A percentile compares a stretch with the other conserved stretches of the same genome.
These are phyloP conservation scores for Oncorhynchus clarkii DNA, from an alignment of 2,113 vertebrate species.

Conservation along the genomic window DNA sequence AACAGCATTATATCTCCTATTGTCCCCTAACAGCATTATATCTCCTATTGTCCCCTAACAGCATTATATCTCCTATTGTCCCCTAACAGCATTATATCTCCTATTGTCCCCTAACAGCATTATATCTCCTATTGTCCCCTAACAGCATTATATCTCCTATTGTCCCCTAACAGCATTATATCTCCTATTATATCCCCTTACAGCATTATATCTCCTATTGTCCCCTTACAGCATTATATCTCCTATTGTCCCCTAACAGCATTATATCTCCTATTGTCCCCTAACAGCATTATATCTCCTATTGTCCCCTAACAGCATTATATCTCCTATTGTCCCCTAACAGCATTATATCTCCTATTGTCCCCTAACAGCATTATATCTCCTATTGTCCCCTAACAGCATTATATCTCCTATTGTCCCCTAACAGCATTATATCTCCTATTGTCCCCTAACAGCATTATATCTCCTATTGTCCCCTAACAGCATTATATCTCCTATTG, in stretches of 20 bases:
- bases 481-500: neutral
- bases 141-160: neutral
- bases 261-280: neutral
- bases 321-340: neutral
- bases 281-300: neutral
- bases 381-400: too few species aligned
- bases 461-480: neutral
- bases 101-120: too few species aligned
- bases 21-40: neutral
- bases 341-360: neutral
- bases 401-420: neutral
- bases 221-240: too few species aligned
- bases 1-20: neutral
- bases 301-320: too few species aligned
- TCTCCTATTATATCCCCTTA: too few species aligned
- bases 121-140: neutral
- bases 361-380: neutral
- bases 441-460: too few species aligned
- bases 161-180: neutral
- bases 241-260: too few species aligned
- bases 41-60: too few species aligned
- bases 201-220: neutral
- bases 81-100: neutral
- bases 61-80: neutral
- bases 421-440: neutral